Conservation (phyloP, 2,113 vertebrate genomes). For the Dromas ardeola region DNA sequence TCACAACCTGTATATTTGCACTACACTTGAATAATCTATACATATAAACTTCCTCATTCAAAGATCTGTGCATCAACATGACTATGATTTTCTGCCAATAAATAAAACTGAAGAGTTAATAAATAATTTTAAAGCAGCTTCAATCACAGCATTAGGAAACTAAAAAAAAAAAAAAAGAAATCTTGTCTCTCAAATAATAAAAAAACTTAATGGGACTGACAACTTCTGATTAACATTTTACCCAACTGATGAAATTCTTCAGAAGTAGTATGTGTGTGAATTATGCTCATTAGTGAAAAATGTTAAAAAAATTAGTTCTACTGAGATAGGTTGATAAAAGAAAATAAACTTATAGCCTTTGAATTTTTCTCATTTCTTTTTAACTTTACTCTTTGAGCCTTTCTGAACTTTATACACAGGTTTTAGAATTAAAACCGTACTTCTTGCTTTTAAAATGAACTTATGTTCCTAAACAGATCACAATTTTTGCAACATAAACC, state of each 20-base stretch:
- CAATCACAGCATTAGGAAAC: not conserved
- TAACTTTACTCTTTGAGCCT: not conserved
- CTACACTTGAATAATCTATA: not conserved
- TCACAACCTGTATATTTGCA: not conserved
- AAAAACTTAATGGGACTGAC: not conserved
- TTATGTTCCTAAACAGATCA: not conserved
- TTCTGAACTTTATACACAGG: not conserved
- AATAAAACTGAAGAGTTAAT: not conserved
- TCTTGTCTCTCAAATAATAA: not conserved
- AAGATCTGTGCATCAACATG: not conserved
- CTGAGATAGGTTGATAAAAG: not conserved
- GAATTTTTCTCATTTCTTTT: not conserved
- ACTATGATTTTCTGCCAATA: not conserved
- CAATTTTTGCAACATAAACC: not conserved
- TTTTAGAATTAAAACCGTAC: not conserved
- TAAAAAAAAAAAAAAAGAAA: not conserved
- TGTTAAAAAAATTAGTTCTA: not conserved
- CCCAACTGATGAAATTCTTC: not conserved
- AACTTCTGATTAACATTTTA: constrained; percentile 35
- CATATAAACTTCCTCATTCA: not conserved
- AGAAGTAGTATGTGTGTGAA: not conserved
- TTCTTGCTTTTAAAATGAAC: not conserved
- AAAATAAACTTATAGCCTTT: not conserved
- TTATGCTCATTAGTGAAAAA: not conserved
- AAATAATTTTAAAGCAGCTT: not conserved